Base-by-base conservation (phyloP, 2,888 invertebrate genomes). In the Argynnis bischoffii region DNA sequence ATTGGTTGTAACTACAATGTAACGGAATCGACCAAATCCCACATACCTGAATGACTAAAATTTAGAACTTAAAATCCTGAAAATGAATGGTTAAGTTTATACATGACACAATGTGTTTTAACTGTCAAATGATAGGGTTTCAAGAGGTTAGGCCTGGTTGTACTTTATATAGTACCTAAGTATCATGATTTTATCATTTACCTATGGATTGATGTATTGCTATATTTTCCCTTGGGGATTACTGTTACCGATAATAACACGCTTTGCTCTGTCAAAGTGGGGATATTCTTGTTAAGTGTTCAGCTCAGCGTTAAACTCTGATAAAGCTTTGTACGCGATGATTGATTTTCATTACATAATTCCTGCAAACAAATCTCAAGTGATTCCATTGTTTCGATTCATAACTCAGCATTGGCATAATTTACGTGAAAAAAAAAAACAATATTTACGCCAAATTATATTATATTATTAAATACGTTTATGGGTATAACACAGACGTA, bases 181-280 rank as follows among this genome's bases (percentile, higher is more conserved):
- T 21, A 0, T 18, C 6, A 46, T 26, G 4, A 1, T 57, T 57
- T n/a, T n/a, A 47, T 11, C 21, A 11, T 47, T 5, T n/a, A 0
- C 21, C 47, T 48, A 15, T 64, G 18, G 47, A 48, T 55, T 47
- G 26, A 47, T 57, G 2, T 1, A 57, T 26, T 5, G 47, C 47
- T n/a, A 35, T 35, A 35, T 68, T 53, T 65, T 57, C 61, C 14
- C 48, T 53, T 41, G 56, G 56, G 61, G 59, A 65, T 26, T 26
- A 4, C 56, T 47, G 69, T 66, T 66, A 51, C 57, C 54, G 66
- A 59, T 66, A 63, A 69, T 66, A 66, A 55, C 55, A 60, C 57
- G 60, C 60, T 67, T 59, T 55, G 50, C 4, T n/a, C 51, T 47
- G 50, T 63, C 66, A 66, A 66, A 69, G 57, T 55, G 63, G 50